Evolutionary conservation across 2,888 invertebrate species (phyloP).

Genomic region (Deroplatys truncata): DNA sequence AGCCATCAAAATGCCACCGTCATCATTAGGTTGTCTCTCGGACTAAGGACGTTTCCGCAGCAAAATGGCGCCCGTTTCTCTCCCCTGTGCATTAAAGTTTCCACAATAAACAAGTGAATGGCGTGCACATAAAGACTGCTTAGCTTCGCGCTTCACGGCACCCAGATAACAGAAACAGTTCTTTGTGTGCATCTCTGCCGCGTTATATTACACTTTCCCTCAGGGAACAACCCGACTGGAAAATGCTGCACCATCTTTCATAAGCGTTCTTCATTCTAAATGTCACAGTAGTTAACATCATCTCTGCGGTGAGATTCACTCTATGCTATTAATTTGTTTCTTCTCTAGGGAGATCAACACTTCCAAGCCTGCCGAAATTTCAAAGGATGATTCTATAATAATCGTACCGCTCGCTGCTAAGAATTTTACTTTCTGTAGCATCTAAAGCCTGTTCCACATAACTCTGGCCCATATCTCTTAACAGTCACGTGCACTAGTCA

Average conservation of each 20-base stretch:
- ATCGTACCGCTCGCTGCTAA: too few relatives aligned
- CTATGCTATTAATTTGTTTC: neutral
- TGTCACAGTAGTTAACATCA: neutral
- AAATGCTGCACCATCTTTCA: neutral
- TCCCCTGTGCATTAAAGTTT: neutral
- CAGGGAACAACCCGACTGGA: neutral
- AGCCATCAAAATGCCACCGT: neutral
- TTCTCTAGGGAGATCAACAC: neutral
- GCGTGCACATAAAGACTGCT: neutral
- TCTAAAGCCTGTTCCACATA: too few relatives aligned
- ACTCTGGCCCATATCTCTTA: too few relatives aligned
- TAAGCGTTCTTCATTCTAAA: neutral
- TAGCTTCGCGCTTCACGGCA: neutral
- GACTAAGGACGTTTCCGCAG: neutral
- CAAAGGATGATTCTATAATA: too few relatives aligned
- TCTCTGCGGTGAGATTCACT: neutral
- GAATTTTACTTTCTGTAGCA: too few relatives aligned
- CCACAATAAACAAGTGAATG: neutral
- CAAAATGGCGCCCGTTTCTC: neutral
- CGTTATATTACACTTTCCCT: neutral
- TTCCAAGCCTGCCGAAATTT: too few relatives aligned
- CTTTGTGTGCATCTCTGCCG: neutral
- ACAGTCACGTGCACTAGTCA: too few relatives aligned
- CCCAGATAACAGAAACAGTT: neutral
- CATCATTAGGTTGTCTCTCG: neutral